Base-by-base conservation (phyloP, 2,888 invertebrate genomes). In the Hanleya hanleyi region DNA sequence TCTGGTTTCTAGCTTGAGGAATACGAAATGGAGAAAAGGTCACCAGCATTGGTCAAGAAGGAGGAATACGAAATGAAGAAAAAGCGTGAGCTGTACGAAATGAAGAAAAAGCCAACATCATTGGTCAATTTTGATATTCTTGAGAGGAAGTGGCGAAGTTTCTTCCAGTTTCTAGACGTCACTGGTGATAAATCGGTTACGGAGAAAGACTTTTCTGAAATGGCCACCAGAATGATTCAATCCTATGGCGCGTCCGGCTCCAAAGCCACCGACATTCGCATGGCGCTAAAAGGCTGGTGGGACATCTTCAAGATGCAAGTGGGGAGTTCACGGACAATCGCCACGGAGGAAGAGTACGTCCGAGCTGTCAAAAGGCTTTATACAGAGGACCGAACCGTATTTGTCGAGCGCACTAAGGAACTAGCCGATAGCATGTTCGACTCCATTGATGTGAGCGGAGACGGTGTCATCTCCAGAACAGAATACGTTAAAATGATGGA, bases 281-380 rank as follows among this genome's bases (percentile, higher is more conserved):
- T 18, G 1, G 64, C 64, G 1, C n/a, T 64, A 15, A 35, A 37
- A 26, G 64, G 64, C n/a, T 64, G 64, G 64, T 64, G 64, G 64
- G 22, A 35, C 37, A 29, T 64, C 33, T 64, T 37, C 64, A 64
- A 64, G 35, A 64, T 35, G 38, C 4, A 35, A 9, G 64, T 64
- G 18, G 64, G 64, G 3, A 37, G 64, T 36, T 15, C 64, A 1
- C 1, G 64, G 64, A 64, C n/a, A 12, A 64, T 64, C 15, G 64
- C 64, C 26, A 64, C 64, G 26, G 64, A 64, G 36, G 64, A 64
- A 7, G 64, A 64, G n/a, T 64, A 37, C 37, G 64, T 64, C 22
- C 18, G n/a, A 1, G 64, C 37, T 22, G 26, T 64, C 5, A 37
- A 37, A n/a, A n/a, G 22, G 1, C 18, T 64, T 15, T 64, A 22